phyloP scores from a whole-genome alignment of 2,888 invertebrate genomes.

The Hybos culiciformis region DNA sequence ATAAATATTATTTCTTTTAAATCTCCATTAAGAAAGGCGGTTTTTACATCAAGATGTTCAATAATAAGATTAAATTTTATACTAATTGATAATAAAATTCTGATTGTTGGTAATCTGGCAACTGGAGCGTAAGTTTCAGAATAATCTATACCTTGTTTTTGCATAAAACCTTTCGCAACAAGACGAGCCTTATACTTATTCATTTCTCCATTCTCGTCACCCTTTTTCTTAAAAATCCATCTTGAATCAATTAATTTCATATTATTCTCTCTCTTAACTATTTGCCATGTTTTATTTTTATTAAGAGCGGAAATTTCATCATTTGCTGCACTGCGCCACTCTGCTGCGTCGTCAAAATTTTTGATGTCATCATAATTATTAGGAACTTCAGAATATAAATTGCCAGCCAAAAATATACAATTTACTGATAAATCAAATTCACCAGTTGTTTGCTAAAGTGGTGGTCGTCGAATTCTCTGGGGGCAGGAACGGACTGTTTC shows the following conservation, averaged over 20 bases:
- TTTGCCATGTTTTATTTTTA: not conserved
- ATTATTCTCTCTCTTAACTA: not conserved
- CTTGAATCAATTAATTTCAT: not conserved
- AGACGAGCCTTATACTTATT: not conserved
- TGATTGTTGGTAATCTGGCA: not conserved
- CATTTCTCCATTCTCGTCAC: not conserved
- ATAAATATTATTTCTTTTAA: not conserved
- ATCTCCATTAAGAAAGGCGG: no score
- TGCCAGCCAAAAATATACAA: no score
- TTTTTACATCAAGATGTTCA: not conserved
- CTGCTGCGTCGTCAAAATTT: not conserved
- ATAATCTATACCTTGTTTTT: not conserved
- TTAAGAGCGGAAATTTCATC: not conserved
- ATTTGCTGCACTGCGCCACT: not conserved
- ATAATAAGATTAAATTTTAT: not conserved
- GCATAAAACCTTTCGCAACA: not conserved
- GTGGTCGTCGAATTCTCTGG: no score
- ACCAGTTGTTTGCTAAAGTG: no score
- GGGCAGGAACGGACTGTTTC: no score
- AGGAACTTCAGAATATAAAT: no score
- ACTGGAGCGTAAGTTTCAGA: not conserved
- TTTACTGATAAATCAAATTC: no score
- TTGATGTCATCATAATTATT: no score
- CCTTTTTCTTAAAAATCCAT: not conserved
- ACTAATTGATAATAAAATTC: not conserved